Evolutionary conservation across 2,797 vertebrate species (phyloP), one percentile per base, ranked within the genome.

Genomic region (Sparus aurata): DNA sequence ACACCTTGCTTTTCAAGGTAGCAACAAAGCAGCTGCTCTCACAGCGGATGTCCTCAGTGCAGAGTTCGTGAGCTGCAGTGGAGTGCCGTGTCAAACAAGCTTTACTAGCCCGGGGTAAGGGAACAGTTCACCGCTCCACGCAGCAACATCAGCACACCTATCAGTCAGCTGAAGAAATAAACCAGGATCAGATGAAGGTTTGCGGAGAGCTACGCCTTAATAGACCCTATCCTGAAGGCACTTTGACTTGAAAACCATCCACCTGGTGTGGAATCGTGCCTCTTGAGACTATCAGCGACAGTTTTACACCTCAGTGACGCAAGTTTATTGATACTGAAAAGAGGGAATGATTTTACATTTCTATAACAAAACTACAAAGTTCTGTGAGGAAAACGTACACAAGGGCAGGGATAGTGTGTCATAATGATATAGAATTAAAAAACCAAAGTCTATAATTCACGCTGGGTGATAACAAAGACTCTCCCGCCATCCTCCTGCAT

Each of bases 141-240:
- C 7, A 3, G 64, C 69, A 83, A 83, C 72, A 79, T 85, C 79
- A 83, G 71, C 74, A 84, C 79, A 89, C 84, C 85, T 81, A 91
- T 92, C 84, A 80, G 82, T 94, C 93, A 94, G 79, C 65, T 78
- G 54, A 54, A 61, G 81, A 90, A 87, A 93, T 86, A 92, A 46
- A 79, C 73, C 49, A 20, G 82, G 77, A 93, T 91, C 90, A 91
- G 67, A 77, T 66, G 38, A 77, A 65, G 52, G 69, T 75, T 75
- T 72, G 68, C 68, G 69, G 58, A 88, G 55, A 68, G 59, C 38
- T 74, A 18, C 38, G 18, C 65, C 50, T 70, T 86, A 85, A 91
- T 90, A 80, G 79, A 81, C 87, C 49, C 41, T 79, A 60, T 81
- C 93, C 86, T 58, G 16, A 43, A 91, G 91, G 78, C 46, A 60